Conservation (phyloP, 2,888 invertebrate species). For the Mantis religiosa region DNA sequence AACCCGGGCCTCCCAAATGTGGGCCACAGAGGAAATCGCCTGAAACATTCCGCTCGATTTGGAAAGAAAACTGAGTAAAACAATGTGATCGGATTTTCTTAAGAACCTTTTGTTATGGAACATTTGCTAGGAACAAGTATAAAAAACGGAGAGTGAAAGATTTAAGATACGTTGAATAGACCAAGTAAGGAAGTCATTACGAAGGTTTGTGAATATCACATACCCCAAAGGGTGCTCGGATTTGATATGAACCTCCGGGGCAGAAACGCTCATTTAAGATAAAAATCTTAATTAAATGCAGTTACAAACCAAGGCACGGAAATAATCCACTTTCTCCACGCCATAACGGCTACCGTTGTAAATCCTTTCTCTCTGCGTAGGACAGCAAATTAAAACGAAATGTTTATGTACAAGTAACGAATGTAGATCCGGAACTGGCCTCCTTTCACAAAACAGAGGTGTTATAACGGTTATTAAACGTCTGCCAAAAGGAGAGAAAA, state of each 20-base stretch:
- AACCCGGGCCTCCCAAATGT: no score
- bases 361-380: neutral
- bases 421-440: neutral
- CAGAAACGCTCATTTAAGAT: neutral
- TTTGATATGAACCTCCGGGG: neutral
- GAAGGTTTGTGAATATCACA: neutral
- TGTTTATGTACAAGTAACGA: neutral
- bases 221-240: neutral
- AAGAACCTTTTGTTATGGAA: no score
- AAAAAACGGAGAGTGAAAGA: no score
- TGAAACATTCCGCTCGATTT: no score
- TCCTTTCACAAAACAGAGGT: neutral
- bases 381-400: neutral
- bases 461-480: no score
- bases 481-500: no score
- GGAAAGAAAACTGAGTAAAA: no score
- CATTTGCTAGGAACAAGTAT: no score
- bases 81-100: no score
- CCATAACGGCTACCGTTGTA: neutral
- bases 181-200: no score
- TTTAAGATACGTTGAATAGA: no score
- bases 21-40: no score
- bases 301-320: neutral
- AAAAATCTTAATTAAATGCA: neutral
- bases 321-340: neutral